A percentile compares a stretch with the other conserved stretches of the same genome.
phyloP scores from a whole-genome alignment of 2,113 vertebrate species.

The Seriola dumerili region DNA sequence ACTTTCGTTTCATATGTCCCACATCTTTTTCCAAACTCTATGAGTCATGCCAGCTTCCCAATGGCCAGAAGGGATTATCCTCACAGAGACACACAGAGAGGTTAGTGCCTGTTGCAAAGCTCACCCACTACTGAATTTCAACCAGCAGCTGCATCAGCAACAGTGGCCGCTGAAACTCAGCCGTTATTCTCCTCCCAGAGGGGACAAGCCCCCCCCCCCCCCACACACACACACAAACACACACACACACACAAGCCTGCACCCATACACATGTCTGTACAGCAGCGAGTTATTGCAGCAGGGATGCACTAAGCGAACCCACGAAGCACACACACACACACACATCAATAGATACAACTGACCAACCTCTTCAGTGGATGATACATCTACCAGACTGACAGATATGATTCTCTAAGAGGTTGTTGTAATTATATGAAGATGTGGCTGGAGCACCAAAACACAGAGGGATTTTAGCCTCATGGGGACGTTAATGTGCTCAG shows the following conservation, averaged over 20 bases:
- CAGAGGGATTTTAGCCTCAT: neutral
- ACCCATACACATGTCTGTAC: neutral
- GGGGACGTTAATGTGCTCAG: neutral
- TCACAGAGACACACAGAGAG: constrained; percentile 56
- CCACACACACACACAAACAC: neutral
- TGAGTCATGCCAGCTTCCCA: constrained; percentile 54
- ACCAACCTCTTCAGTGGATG: neutral
- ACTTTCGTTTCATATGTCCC: too few species aligned
- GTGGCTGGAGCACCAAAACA: neutral
- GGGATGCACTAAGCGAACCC: neutral
- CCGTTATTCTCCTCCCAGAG: constrained; percentile 36
- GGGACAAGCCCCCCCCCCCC: constrained; percentile 31
- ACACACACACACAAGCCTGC: neutral
- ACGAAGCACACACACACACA: neutral
- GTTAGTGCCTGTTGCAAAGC: constrained; percentile 55
- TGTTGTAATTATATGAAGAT: constrained; percentile 12
- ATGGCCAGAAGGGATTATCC: constrained; percentile 75
- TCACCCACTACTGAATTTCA: constrained; percentile 57
- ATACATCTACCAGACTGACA: neutral
- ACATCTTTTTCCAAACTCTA: constrained; percentile 49
- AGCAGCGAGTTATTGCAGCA: too few species aligned
- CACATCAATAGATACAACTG: neutral
- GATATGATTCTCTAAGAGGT: neutral
- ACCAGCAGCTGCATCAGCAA: constrained; percentile 76
- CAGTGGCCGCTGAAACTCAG: constrained; percentile 39